Evolutionary conservation across 2,113 vertebrate species (phyloP).

Genomic region (Thunnus thynnus): DNA sequence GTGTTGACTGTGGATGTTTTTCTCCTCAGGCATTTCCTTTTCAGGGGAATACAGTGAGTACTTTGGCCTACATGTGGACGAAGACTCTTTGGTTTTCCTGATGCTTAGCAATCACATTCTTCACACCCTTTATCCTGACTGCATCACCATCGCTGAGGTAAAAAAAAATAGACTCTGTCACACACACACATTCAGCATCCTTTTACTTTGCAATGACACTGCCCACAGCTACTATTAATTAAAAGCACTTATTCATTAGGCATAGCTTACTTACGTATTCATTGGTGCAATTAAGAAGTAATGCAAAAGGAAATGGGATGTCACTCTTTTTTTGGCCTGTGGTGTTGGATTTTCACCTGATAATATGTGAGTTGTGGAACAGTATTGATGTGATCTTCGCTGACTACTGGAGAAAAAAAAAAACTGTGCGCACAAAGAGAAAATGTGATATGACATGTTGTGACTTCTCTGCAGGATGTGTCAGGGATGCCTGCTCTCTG

Average conservation of each 20-base stretch:
- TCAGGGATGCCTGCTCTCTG: constrained; percentile 98
- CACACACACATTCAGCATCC: constrained; percentile 58
- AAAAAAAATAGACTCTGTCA: constrained; percentile 25
- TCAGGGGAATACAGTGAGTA: constrained; percentile 96
- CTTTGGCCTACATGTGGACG: constrained; percentile 98
- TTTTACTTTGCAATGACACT: constrained; percentile 60
- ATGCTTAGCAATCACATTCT: constrained; percentile 95
- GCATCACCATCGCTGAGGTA: constrained; percentile 98
- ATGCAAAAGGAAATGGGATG: constrained; percentile 63
- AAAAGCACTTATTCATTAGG: constrained; percentile 66
- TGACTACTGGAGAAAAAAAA: constrained; percentile 19
- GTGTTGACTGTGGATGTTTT: constrained; percentile 56
- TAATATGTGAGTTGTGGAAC: constrained; percentile 10
- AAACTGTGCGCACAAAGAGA: constrained; percentile 46
- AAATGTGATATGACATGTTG: constrained; percentile 52
- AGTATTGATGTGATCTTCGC: constrained; percentile 49
- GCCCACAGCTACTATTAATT: constrained; percentile 74
- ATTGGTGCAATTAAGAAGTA: constrained; percentile 73
- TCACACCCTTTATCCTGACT: constrained; percentile 91
- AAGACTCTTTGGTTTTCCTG: constrained; percentile 95
- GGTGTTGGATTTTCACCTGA: constrained; percentile 29
- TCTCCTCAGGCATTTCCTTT: constrained; percentile 87
- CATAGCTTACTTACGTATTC: constrained; percentile 60
- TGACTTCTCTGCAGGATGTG: constrained; percentile 89
- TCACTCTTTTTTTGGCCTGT: constrained; percentile 55